Evolutionary conservation across 92 coral and sea anemone genomes (phyloP).

Genomic region (Palythoa caribaeorum): DNA sequence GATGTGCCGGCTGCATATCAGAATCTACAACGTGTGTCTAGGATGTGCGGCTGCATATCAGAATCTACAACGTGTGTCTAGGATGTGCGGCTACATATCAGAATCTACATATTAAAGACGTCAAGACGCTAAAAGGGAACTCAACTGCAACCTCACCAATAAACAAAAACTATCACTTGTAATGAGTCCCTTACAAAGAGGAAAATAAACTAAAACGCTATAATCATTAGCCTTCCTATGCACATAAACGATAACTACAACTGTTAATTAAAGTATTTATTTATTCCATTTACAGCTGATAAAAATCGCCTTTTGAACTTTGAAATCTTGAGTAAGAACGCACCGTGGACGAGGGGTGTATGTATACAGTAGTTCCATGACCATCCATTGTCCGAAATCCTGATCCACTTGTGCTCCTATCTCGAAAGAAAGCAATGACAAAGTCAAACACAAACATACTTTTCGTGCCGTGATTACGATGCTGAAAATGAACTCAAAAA

Average conservation of each 20-base stretch:
- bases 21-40: no score
- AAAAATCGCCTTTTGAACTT: no score
- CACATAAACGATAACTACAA: no score
- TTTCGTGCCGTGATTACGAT: neutral
- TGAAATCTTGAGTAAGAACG: neutral
- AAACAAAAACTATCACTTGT: no score
- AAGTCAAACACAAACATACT: neutral
- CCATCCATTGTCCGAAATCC: constrained; percentile 98
- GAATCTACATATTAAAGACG: no score
- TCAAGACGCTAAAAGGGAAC: no score
- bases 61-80: neutral
- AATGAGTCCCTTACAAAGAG: no score
- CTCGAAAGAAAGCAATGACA: neutral
- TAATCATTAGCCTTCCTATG: no score
- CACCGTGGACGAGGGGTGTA: constrained; percentile 95
- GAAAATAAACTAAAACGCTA: no score
- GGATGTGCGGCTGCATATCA: neutral
- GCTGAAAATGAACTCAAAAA: neutral
- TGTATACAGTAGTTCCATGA: constrained; percentile 86
- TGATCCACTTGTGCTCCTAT: constrained; percentile 71
- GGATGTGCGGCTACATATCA: neutral
- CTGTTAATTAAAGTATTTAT: no score
- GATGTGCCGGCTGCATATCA: neutral
- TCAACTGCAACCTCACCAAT: no score
- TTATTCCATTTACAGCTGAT: neutral